Conservation (phyloP, 1,140 invertebrate species). For the Rhopalosiphum maidis region DNA sequence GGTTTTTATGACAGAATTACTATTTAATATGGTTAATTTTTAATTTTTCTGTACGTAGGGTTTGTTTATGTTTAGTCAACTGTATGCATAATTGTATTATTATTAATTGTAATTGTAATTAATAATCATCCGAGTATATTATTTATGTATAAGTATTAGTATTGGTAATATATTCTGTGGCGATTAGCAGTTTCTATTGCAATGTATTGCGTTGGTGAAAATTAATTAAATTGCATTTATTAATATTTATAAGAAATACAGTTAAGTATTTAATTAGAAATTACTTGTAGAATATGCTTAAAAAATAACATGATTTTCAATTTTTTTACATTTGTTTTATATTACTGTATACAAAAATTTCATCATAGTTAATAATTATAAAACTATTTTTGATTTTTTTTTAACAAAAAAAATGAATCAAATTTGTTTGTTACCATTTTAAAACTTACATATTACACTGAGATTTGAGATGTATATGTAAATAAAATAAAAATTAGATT, state of each 20-base stretch:
- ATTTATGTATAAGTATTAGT: no score
- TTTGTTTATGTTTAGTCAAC: not conserved
- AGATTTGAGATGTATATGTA: not conserved
- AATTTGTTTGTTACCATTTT: not conserved
- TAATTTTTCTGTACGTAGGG: not conserved
- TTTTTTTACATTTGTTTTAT: not conserved
- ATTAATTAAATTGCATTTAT: not conserved
- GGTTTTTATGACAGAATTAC: no score
- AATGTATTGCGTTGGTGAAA: no score
- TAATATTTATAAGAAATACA: not conserved
- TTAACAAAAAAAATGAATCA: not conserved
- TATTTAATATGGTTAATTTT: not conserved
- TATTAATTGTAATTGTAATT: no score
- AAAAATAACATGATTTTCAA: not conserved
- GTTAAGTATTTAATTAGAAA: no score
- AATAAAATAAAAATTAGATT: not conserved
- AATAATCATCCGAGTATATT: no score
- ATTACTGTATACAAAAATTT: not conserved
- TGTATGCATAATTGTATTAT: not conserved
- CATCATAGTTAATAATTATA: not conserved
- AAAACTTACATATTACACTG: not conserved
- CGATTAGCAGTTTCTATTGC: no score
- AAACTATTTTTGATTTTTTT: not conserved
- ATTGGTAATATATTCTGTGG: no score
- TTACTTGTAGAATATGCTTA: not conserved